These are phyloP conservation scores for Menura novaehollandiae DNA, from an alignment of 2,113 vertebrate genomes.

Conservation along the genomic window DNA sequence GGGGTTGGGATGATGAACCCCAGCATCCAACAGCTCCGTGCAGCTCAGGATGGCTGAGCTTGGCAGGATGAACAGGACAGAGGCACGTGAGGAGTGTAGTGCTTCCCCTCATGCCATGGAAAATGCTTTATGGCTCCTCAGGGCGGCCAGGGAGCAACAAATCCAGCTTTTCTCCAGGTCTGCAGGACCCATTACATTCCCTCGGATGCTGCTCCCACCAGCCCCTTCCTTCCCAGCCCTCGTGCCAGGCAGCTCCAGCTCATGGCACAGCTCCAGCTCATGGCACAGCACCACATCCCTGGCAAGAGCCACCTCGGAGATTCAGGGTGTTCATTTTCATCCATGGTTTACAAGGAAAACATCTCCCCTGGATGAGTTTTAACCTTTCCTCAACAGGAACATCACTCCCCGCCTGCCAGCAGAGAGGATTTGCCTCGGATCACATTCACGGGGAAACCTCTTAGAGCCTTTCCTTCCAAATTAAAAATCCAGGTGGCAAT, in stretches of 20 bases:
- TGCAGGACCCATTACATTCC: neutral
- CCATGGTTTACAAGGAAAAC: neutral
- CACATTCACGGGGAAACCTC: neutral
- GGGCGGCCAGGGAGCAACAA: neutral
- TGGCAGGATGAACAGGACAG: neutral
- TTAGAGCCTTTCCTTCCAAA: neutral
- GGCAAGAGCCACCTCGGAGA: rapidly evolving
- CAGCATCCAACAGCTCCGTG: neutral
- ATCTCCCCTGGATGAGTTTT: neutral
- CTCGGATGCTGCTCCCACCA: rapidly evolving
- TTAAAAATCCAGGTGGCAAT: neutral
- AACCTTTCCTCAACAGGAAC: neutral
- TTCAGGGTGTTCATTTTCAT: neutral
- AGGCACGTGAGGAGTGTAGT: rapidly evolving
- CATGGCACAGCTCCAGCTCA: neutral
- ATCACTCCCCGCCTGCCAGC: neutral
- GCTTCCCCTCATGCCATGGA: neutral
- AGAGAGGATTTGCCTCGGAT: neutral
- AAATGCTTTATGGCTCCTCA: neutral
- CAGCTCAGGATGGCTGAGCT: neutral
- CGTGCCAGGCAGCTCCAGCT: neutral
- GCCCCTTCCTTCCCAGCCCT: neutral
- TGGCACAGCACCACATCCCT: neutral
- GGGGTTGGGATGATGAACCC: neutral
- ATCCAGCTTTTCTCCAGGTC: neutral